phyloP scores from a whole-genome alignment of 2,113 vertebrate species.

The Anolis carolinensis region DNA sequence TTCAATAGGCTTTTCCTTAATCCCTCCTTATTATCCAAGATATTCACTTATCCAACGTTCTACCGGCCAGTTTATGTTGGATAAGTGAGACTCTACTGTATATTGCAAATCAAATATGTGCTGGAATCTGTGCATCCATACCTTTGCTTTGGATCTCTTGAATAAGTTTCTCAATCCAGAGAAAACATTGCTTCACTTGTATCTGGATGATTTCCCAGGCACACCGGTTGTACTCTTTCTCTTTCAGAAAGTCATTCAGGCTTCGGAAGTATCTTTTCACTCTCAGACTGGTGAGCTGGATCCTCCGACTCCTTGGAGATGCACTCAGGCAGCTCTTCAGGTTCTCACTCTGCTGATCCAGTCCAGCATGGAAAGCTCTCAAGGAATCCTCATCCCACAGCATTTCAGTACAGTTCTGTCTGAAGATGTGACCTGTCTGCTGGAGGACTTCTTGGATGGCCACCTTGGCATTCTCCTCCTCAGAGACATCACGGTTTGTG shows the following conservation, averaged over 20 bases:
- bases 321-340: not conserved
- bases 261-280: conserved; percentile 40
- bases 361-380: conserved; percentile 31
- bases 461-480: conserved; percentile 3
- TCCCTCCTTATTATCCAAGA: too few relatives aligned
- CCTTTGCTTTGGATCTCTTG: conserved; percentile 36
- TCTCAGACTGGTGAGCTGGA: conserved; percentile 22
- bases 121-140: not conserved
- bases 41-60: too few relatives aligned
- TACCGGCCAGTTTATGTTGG: too few relatives aligned
- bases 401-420: not conserved
- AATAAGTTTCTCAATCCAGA: conserved; percentile 45
- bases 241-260: conserved; percentile 27
- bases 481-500: not conserved
- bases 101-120: too few relatives aligned
- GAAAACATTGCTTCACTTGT: conserved; percentile 46
- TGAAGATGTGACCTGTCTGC: conserved; percentile 47
- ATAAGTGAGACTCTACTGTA: too few relatives aligned
- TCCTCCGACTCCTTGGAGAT: not conserved
- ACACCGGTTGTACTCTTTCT: not conserved
- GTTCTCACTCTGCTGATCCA: conserved; percentile 42
- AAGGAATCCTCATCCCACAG: conserved; percentile 20
- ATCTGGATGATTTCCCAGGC: conserved; percentile 32
- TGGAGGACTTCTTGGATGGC: conserved; percentile 58
- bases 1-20: too few relatives aligned